Evolutionary conservation across 2,797 vertebrate genomes (phyloP).

Genomic region (Gymnoscopelus microlampas): DNA sequence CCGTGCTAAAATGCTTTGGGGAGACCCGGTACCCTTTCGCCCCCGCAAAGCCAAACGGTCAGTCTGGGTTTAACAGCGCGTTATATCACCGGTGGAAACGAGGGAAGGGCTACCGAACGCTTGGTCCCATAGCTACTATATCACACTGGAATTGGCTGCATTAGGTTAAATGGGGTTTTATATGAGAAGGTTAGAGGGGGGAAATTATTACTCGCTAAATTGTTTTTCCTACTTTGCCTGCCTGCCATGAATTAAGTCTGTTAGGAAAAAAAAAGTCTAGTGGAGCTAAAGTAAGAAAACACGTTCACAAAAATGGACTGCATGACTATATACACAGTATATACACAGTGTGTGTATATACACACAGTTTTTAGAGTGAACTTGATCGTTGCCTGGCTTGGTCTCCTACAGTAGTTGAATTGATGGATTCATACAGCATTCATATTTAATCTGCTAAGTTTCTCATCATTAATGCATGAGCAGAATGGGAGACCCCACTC

Average conservation of each 20-base stretch:
- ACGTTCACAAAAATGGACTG: not conserved
- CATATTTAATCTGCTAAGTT: constrained; percentile 77
- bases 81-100: constrained; percentile 45
- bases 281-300: not conserved
- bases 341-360: not conserved
- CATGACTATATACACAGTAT: too few species aligned
- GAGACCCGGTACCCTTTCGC: constrained; percentile 17
- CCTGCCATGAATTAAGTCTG: constrained; percentile 15
- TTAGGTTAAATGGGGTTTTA: constrained; percentile 27
- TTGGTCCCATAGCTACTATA: constrained; percentile 41
- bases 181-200: constrained; percentile 6
- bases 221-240: constrained; percentile 27
- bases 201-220: constrained; percentile 9
- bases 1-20: constrained; percentile 37
- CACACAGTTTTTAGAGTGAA: not conserved
- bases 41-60: constrained; percentile 38
- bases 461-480: constrained; percentile 80
- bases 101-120: constrained; percentile 24
- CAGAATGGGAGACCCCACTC: constrained; percentile 58
- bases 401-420: constrained; percentile 45
- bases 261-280: constrained; percentile 17
- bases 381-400: constrained; percentile 30
- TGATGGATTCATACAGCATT: constrained; percentile 76
- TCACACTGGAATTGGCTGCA: constrained; percentile 43
- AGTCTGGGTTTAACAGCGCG: constrained; percentile 44